Conservation (phyloP, 1,140 invertebrate species). For the Aphelinus certus region DNA sequence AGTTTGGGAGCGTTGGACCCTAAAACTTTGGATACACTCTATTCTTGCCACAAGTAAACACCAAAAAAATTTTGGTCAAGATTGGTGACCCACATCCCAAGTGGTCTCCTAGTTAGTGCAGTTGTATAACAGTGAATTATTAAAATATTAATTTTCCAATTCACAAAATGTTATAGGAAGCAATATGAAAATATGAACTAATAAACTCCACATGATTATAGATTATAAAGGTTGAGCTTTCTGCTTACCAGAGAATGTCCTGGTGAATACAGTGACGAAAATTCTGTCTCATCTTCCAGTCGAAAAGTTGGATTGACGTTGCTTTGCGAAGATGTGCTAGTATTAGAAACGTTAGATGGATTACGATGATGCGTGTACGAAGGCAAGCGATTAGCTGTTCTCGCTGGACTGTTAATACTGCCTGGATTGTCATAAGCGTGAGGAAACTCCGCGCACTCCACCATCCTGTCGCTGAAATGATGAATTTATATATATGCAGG, state of each 20-base stretch:
- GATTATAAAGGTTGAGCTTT: too few relatives aligned
- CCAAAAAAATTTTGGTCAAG: too few relatives aligned
- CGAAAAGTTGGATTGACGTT: conserved; percentile 72
- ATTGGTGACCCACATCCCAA: too few relatives aligned
- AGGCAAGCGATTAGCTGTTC: conserved; percentile 62
- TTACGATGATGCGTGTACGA: conserved; percentile 72
- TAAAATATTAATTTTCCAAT: too few relatives aligned
- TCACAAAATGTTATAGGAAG: conserved; percentile 36
- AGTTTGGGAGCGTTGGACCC: too few relatives aligned
- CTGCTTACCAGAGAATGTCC: conserved; percentile 41
- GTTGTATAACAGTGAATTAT: too few relatives aligned
- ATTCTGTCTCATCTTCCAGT: conserved; percentile 72
- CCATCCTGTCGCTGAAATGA: conserved; percentile 58
- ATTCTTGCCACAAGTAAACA: too few relatives aligned
- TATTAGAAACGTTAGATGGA: conserved; percentile 78
- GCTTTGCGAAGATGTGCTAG: conserved; percentile 68
- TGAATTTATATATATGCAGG: too few relatives aligned
- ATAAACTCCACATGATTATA: background rate
- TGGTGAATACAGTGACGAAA: conserved; percentile 58
- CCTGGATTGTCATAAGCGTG: conserved; percentile 73
- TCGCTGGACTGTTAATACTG: conserved; percentile 65
- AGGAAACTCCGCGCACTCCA: conserved; percentile 61
- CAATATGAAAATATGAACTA: background rate
- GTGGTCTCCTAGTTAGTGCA: too few relatives aligned
- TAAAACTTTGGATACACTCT: too few relatives aligned